Base-by-base conservation (phyloP, 2,113 vertebrate genomes). In the Gopherus flavomarginatus region DNA sequence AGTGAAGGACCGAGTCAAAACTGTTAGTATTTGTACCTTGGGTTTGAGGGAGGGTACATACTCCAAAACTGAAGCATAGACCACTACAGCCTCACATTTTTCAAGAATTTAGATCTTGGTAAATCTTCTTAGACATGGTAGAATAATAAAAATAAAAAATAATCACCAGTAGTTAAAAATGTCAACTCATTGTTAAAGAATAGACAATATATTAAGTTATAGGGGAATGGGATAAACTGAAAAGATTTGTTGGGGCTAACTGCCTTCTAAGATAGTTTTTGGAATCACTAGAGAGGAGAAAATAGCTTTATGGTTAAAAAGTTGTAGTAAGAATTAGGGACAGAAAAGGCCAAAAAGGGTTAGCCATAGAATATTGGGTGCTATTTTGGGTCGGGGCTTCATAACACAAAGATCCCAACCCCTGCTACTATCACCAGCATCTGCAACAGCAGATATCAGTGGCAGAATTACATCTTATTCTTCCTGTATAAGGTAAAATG, bases 341-440 rank as follows among this genome's bases (percentile, higher is more conserved):
- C 21, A 62, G 26, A 38, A 4, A 44, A 31, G 8, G 21, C 54
- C 79, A 31, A 14, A 2, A 0, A 0, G 3, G n/a, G 4, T 85
- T 52, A 35, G 10, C 35, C 3, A 26, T 53, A 2, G 5, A 83
- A 24, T 86, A 62, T 82, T 10, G 12, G 42, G 4, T 42, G 29
- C 9, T 49, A 56, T 5, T 3, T 12, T 35, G 11, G 59, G 49
- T 29, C 47, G 62, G 11, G 29, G 3, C 2, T 82, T 94, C 62
- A 16, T 13, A 56, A 69, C 16, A 69, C 65, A 69, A 65, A 65
- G 59, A 35, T 52, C 10, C 12, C n/a, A 22, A 8, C 17, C 79
- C 81, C 79, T 26, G 65, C 8, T 88, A 17, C 2, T 8, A 42
- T 42, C 9, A 7, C 3, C 5, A 24, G 56, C 2, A 0, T 11